Evolutionary conservation across 2,113 vertebrate genomes (phyloP).

Genomic region (Taurulus bubalis): DNA sequence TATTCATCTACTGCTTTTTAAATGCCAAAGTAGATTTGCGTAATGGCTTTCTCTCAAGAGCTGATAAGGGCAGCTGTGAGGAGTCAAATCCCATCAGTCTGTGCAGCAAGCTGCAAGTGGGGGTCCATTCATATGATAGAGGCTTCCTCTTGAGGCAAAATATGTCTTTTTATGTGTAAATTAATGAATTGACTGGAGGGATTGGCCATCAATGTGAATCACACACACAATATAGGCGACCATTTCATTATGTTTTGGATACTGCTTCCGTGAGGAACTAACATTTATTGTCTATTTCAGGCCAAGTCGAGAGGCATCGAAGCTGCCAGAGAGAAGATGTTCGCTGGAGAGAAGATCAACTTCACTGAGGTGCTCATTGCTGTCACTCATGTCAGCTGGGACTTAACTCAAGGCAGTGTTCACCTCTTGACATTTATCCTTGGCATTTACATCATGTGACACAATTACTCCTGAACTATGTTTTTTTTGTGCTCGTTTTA

Average conservation of each 20-base stretch:
- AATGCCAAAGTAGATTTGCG: neutral
- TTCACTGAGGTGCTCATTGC: conserved; percentile 90
- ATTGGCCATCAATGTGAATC: neutral
- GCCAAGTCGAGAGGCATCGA: conserved; percentile 93
- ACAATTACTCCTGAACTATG: neutral
- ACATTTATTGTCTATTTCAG: conserved; percentile 74
- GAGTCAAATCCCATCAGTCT: neutral
- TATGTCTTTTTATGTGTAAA: neutral
- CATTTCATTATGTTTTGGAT: neutral
- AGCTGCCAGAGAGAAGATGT: conserved; percentile 92
- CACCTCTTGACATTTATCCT: conserved; percentile 16
- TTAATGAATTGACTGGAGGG: neutral
- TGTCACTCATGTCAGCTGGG: neutral
- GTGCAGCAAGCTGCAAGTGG: neutral
- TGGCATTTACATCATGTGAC: neutral
- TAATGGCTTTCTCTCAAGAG: neutral
- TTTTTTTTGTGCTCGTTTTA: conserved; percentile 4
- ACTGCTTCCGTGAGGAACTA: neutral
- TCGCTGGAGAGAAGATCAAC: conserved; percentile 95
- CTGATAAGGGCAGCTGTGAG: neutral
- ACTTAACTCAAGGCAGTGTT: conserved; percentile 3
- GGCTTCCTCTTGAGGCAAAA: neutral
- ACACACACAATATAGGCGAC: neutral
- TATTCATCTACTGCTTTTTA: neutral
- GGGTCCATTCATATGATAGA: neutral